Base-by-base conservation (phyloP, 30 jellyfish, hydroid and myxozoan species). In the Aurelia aurita region DNA sequence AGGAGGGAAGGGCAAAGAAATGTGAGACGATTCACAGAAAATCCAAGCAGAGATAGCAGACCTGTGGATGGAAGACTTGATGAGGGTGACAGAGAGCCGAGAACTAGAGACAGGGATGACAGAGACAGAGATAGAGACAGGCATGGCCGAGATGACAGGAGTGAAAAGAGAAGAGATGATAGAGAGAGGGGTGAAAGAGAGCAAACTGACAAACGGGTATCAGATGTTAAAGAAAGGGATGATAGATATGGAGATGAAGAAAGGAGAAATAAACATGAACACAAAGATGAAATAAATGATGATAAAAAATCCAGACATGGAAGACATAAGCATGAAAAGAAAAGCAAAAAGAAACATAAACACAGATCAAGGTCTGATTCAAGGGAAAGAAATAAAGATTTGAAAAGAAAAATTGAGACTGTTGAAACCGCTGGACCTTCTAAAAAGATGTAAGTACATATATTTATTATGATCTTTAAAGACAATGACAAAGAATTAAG, bases 101-200 rank as follows among this genome's bases (percentile, higher is more conserved):
- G 70, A 26, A 34, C 14, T 26, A 43, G 84, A 44, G 69, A 72
- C 44, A 72, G 84, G 43, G 84, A 72, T n/a, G 84, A 44, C 10
- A 26, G 43, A n/a, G 69, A 25, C 51, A 72, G 80, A 58, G 74
- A 61, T 10, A 45, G 23, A 16, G 61, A 43, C 21, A 7, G 45
- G 3, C 29, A 67, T 29, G 72, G 58, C 5, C 45, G 89, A 61
- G 71, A 46, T 45, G 74, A 65, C 18, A 68, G 59, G 66, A 59
- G 31, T 29, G 97, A 89, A 28, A 59, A 95, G 63, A 47, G 74
- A 29, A 27, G 89, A 49, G 81, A 84, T 47, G 89, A 88, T 10
- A 31, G 93, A 20, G 79, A 63, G 15, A 46, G 82, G 35, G 84
- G 58, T n/a, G 97, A 90, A 25, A 72, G 93, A 16, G 85, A 80